A percentile compares a stretch with the other conserved stretches of the same genome.
phyloP scores from a whole-genome alignment of 2,797 vertebrate genomes.

The Thunnus albacares region DNA sequence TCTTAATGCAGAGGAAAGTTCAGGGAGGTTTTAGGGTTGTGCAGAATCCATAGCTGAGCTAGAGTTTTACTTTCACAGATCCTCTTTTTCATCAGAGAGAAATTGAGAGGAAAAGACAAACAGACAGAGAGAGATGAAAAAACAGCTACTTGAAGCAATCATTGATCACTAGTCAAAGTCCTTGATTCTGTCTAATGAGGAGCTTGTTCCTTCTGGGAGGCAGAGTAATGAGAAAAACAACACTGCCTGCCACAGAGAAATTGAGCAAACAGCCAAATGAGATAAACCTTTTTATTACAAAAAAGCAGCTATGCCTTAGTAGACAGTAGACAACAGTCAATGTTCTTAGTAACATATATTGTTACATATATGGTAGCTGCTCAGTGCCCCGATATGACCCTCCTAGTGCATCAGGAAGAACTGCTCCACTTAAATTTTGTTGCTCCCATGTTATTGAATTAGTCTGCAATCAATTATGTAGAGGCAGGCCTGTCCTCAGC shows the following conservation, averaged over 20 bases:
- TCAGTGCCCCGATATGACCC: constrained; percentile 66
- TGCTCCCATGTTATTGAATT: constrained; percentile 84
- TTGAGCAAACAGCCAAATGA: constrained; percentile 37
- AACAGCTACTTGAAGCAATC: constrained; percentile 56
- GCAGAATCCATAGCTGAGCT: background rate
- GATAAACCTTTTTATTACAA: constrained; percentile 19
- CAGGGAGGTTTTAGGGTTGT: background rate
- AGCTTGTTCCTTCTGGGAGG: constrained; percentile 67
- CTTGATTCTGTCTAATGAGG: constrained; percentile 74
- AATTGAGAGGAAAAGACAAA: constrained; percentile 31
- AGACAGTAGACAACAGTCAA: constrained; percentile 1
- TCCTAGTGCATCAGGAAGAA: constrained; percentile 75
- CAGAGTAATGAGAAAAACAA: constrained; percentile 63
- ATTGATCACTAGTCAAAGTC: constrained; percentile 70
- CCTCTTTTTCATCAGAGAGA: constrained; percentile 32
- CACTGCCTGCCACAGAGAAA: constrained; percentile 33
- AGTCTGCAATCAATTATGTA: constrained; percentile 80
- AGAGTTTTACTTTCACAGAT: constrained; percentile 11
- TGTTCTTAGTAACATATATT: constrained; percentile 6
- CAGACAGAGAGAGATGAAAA: constrained; percentile 46
- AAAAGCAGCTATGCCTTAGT: background rate
- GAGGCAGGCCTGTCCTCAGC: constrained; percentile 75
- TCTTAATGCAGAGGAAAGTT: constrained; percentile 40
- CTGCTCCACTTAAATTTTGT: constrained; percentile 82
- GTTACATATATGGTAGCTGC: constrained; percentile 19